These are phyloP conservation scores for Calypte anna DNA, from an alignment of 2,113 vertebrate species.

Conservation along the genomic window DNA sequence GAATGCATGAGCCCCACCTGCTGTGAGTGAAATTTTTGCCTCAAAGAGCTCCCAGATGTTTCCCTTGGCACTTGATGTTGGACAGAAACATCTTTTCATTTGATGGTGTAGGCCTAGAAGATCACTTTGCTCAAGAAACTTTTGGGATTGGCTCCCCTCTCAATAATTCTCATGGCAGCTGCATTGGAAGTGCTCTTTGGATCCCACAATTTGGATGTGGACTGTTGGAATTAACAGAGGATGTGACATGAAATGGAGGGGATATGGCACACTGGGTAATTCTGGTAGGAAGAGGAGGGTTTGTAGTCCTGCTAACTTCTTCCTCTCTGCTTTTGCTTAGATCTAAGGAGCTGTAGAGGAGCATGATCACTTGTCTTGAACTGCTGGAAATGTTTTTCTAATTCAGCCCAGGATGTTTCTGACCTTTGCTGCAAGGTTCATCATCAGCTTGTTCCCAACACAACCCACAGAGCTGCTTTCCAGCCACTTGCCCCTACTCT, in stretches of 20 bases:
- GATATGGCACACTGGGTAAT: neutral
- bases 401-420: accelerated
- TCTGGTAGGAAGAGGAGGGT: neutral
- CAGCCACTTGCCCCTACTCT: neutral
- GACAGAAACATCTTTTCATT: neutral
- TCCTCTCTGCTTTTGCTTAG: neutral
- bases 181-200: neutral
- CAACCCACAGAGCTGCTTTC: neutral
- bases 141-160: neutral
- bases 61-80: neutral
- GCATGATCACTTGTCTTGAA: neutral
- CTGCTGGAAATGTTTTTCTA: neutral
- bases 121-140: neutral
- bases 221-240: neutral
- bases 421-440: neutral
- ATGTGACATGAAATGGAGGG: neutral
- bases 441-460: neutral
- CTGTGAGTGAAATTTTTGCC: neutral
- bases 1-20: neutral
- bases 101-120: neutral
- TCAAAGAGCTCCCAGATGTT: neutral
- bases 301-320: neutral
- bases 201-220: neutral
- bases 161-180: neutral
- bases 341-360: neutral